Evolutionary conservation across 2,888 invertebrate species (phyloP).

Genomic region (Drosophila putrida): DNA sequence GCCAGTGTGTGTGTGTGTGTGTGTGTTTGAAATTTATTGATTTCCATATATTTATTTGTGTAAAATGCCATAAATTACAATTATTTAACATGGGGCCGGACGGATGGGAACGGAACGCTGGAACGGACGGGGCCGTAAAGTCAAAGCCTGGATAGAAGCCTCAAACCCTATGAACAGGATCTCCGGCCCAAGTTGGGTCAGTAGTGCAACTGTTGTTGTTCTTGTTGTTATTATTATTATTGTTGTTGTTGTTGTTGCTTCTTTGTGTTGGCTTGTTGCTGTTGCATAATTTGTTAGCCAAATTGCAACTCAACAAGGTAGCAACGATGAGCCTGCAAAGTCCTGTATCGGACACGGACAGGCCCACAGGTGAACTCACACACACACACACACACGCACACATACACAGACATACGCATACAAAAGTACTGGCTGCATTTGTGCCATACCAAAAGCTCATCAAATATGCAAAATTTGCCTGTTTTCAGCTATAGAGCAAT

Average conservation of each 20-base stretch:
- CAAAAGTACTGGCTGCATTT: constrained; percentile 19
- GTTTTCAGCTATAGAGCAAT: constrained; percentile 45
- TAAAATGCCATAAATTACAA: constrained; percentile 81
- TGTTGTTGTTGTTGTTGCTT: constrained; percentile 25
- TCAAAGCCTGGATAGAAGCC: constrained; percentile 44
- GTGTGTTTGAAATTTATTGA: constrained; percentile 71
- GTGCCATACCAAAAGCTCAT: constrained; percentile 49
- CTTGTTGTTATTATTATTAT: constrained; percentile 37
- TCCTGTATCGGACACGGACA: constrained; percentile 29
- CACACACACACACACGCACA: constrained; percentile 15
- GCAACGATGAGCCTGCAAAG: constrained; percentile 48
- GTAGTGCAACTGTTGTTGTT: constrained; percentile 47
- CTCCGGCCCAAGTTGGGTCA: constrained; percentile 64
- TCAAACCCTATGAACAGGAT: constrained; percentile 6
- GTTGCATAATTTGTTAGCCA: constrained; percentile 78
- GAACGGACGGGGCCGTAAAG: constrained; percentile 38
- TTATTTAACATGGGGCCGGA: constrained; percentile 70
- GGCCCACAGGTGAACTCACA: constrained; percentile 27
- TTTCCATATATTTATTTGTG: constrained; percentile 79
- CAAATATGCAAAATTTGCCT: constrained; percentile 72
- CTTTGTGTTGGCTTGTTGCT: constrained; percentile 50
- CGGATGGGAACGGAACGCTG: constrained; percentile 28
- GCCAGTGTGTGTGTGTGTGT: constrained; percentile 15
- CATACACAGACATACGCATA: constrained; percentile 12
- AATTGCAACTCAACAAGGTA: constrained; percentile 78